A percentile compares a stretch with the other conserved stretches of the same genome.
Evolutionary conservation across 2,888 invertebrate genomes (phyloP).

Genomic region (Trissolcus brochymenae): DNA sequence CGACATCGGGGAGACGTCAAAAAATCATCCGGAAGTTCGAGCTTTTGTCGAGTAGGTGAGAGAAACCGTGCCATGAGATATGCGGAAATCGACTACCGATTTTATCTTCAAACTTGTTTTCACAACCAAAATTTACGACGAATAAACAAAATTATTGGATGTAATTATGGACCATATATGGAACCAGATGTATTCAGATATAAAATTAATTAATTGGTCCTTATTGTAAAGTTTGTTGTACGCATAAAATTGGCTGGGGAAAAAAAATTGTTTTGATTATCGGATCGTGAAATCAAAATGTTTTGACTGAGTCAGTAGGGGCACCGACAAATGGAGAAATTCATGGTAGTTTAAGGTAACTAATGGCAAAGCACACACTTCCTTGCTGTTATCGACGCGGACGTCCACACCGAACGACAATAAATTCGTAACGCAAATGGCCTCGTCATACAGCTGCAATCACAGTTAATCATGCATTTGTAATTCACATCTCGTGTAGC

Average conservation of each 20-base stretch:
- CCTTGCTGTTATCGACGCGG: slow-evolving; percentile 59
- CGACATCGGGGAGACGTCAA: slow-evolving; percentile 11
- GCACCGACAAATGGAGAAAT: slow-evolving; percentile 29
- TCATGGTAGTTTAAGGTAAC: slow-evolving; percentile 37
- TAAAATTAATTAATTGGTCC: too few species aligned
- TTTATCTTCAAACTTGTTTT: too few species aligned
- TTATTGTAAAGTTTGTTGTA: too few species aligned
- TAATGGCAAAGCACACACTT: slow-evolving; percentile 39
- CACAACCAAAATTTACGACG: too few species aligned
- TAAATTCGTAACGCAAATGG: slow-evolving; percentile 58
- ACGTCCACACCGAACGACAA: slow-evolving; percentile 60
- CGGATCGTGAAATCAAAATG: slow-evolving; percentile 8
- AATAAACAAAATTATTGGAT: too few species aligned
- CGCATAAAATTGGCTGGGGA: too few species aligned
- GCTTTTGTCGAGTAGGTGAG: background rate
- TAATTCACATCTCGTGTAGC: slow-evolving; percentile 40
- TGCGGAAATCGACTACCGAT: too few species aligned
- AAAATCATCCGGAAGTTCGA: slow-evolving; percentile 30
- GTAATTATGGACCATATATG: too few species aligned
- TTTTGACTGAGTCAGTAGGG: slow-evolving; percentile 17
- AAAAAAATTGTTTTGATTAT: too few species aligned
- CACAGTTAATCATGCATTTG: slow-evolving; percentile 50
- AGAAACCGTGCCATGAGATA: too few species aligned
- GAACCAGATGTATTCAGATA: too few species aligned
- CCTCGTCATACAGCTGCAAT: slow-evolving; percentile 52